Evolutionary conservation across 2,797 vertebrate genomes (phyloP), one percentile per base, ranked within the genome.

Genomic region (Syngnathus rostellatus): DNA sequence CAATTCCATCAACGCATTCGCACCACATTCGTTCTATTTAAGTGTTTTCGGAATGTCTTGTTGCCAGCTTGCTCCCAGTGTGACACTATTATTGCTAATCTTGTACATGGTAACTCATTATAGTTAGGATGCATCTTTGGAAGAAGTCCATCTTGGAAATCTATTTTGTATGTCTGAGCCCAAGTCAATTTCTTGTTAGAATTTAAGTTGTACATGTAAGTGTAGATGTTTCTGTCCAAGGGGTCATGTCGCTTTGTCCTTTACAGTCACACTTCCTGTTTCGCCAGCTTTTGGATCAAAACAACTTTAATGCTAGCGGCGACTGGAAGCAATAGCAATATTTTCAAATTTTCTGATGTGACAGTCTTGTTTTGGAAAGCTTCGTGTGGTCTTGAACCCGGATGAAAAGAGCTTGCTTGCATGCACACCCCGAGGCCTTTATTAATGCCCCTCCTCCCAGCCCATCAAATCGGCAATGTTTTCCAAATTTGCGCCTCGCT

Each of bases 271-370:
- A 38, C 10, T 60, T 60, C n/a, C 38, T 60, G 39, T 21, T 41
- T 43, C n/a, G 46, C 5, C 53, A 55, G 25, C 53, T 55, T 55
- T 25, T 2, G 84, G 78, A 86, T 86, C 81, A 87, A 83, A 83
- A 81, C 79, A 81, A 66, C 72, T 76, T 82, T 84, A 68, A 81
- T 79, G 73, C 78, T 68, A 1, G 68, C 8, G 17, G 39, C 66
- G 10, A 69, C 75, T 72, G 55, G 17, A 50, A 72, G 70, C 68
- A 19, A 72, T 9, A 48, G 67, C 53, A 83, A 83, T 77, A 81
- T 83, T 80, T 81, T 66, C 65, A 67, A 16, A 71, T 62, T 72
- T 81, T 74, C 51, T 65, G 68, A 71, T 73, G 70, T 63, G 60
- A 71, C 78, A 46, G 62, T n/a, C 68, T 54, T 71, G 73, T 68